These are phyloP conservation scores for Scortum barcoo DNA, from an alignment of 2,113 vertebrate genomes.

Conservation along the genomic window DNA sequence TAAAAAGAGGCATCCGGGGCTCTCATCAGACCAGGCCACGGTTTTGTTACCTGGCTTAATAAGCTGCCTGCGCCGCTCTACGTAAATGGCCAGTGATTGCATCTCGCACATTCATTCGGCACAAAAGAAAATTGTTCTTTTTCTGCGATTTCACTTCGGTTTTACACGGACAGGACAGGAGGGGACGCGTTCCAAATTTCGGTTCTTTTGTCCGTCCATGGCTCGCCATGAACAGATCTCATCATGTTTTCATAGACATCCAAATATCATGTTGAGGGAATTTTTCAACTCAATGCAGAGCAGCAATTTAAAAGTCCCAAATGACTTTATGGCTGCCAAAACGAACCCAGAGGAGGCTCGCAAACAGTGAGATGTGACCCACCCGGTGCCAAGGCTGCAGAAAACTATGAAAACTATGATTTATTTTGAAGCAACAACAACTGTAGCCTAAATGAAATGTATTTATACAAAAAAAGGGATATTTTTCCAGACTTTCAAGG, in stretches of 20 bases:
- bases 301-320: conserved; percentile 33
- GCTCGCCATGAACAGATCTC: conserved; percentile 33
- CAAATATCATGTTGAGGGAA: conserved; percentile 54
- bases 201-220: conserved; percentile 17
- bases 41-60: conserved; percentile 15
- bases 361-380: conserved; percentile 19
- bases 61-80: background rate
- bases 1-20: background rate
- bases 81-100: conserved; percentile 26
- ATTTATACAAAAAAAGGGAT: background rate
- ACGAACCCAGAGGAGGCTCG: conserved; percentile 4
- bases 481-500: background rate
- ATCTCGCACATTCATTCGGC: background rate
- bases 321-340: conserved; percentile 41
- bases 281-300: conserved; percentile 44
- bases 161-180: conserved; percentile 21
- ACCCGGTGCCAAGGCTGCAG: background rate
- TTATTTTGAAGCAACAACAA: background rate
- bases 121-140: conserved; percentile 8
- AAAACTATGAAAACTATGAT: conserved; percentile 5
- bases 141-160: background rate
- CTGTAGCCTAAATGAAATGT: background rate
- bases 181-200: conserved; percentile 11
- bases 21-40: background rate
- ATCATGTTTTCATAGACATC: conserved; percentile 62